Base-by-base conservation (phyloP, 2,113 vertebrate genomes). In the Perognathus longimembris region DNA sequence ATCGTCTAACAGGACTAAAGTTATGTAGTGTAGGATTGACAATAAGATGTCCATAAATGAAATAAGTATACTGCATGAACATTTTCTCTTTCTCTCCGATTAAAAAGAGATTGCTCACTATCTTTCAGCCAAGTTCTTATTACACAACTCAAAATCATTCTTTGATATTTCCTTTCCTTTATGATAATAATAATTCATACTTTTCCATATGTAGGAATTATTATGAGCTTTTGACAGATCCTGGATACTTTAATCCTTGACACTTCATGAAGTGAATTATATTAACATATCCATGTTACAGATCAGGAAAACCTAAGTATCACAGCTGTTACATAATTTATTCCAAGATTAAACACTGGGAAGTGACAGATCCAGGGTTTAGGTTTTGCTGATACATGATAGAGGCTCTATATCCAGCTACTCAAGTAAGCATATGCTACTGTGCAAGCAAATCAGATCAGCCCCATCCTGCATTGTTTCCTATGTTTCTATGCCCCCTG, bases 81-180 rank as follows among this genome's bases (percentile, higher is more conserved):
- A 69, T 94, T 80, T 73, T 82, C 5, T 6, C 32, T 18, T n/a
- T 5, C 9, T 57, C 1, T 9, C 5, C 30, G 77, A 26, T 59
- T 80, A 67, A 78, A 67, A 30, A 15, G 26, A 0, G 8, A 30
- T 38, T 17, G 11, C 3, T 20, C 30, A 54, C n/a, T 89, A 6
- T 89, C 38, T 85, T 94, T 71, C 3, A 66, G 2, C 59, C 38
- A 85, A 36, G 85, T 82, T 30, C 7, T 82, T 57, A 22, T 22
- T 88, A 32, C 1, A 85, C 24, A 85, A 82, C 11, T 91, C 59
- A 82, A 87, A 90, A 66, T 82, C 85, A 74, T 64, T 81, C 5
- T 85, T 59, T 81, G 18, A 42, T 76, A 32, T 71, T 95, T 84
- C 26, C 5, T 63, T 94, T 84, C 17, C 14, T 54, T 54, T 54